Evolutionary conservation across 2,113 vertebrate species (phyloP).

Genomic region (Hyla sarda): DNA sequence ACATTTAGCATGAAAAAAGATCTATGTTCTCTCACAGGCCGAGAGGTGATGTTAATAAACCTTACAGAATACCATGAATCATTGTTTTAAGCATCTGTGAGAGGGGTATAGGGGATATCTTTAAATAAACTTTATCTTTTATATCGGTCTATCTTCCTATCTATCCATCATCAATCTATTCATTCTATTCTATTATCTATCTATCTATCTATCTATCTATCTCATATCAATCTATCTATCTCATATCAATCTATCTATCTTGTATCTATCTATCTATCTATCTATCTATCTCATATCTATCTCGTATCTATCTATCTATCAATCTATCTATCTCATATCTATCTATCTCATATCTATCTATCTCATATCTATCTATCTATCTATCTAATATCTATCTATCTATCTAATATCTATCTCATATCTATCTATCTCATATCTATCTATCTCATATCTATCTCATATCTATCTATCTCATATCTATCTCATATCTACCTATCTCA

Average conservation of each 20-base stretch:
- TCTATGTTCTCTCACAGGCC: constrained; percentile 35
- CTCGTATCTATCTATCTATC: constrained; percentile 10
- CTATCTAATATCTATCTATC: constrained; percentile 4
- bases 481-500: too few species aligned
- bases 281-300: constrained; percentile 10
- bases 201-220: constrained; percentile 21
- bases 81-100: constrained; percentile 7
- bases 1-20: constrained; percentile 60
- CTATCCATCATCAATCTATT: constrained; percentile 8
- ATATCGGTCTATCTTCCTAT: not conserved
- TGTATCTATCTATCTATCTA: not conserved
- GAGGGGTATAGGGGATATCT: not conserved
- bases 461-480: constrained; percentile 5
- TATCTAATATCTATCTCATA: constrained; percentile 5
- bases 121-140: not conserved
- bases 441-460: too few species aligned
- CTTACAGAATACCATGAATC: constrained; percentile 21
- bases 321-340: constrained; percentile 28
- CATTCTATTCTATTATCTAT: constrained; percentile 5
- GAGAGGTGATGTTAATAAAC: constrained; percentile 44
- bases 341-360: constrained; percentile 21
- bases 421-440: not conserved
- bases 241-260: constrained; percentile 23
- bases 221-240: constrained; percentile 1
- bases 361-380: too few species aligned